Conservation (phyloP, 2,113 vertebrate genomes). For the Psittacus erithacus region DNA sequence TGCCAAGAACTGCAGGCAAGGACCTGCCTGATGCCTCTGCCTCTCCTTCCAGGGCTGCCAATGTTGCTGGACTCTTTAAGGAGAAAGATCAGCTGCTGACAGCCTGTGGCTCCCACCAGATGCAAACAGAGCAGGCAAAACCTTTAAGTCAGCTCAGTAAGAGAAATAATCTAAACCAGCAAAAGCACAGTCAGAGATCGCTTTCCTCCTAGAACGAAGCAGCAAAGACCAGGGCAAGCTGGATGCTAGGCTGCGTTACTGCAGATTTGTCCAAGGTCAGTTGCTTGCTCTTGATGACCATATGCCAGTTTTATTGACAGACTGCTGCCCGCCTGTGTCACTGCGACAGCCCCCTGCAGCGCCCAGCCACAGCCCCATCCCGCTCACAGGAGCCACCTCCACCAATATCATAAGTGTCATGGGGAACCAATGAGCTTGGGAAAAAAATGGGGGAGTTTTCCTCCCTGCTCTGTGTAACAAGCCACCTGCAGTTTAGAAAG, state of each 20-base stretch:
- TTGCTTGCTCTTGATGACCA: neutral
- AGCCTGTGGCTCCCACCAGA: neutral
- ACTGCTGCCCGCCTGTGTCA: neutral
- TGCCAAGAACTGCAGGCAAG: constrained; percentile 2
- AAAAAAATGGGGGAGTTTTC: neutral
- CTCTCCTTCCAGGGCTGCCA: neutral
- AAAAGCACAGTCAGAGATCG: neutral
- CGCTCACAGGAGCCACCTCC: accelerated
- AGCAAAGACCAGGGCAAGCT: neutral
- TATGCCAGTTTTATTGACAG: neutral
- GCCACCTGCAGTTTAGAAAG: neutral
- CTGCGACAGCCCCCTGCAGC: neutral
- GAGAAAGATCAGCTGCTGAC: neutral
- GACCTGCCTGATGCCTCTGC: neutral
- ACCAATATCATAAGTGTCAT: accelerated
- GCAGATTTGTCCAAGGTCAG: neutral
- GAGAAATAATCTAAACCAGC: neutral
- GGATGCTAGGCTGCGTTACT: neutral
- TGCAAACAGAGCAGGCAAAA: neutral
- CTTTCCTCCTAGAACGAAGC: neutral
- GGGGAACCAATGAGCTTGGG: neutral
- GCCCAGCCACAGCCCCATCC: neutral
- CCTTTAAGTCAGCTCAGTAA: neutral
- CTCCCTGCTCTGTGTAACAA: neutral
- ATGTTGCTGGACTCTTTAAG: neutral